Conservation (phyloP, 2,797 vertebrate species). For the Epinephelus coioides region DNA sequence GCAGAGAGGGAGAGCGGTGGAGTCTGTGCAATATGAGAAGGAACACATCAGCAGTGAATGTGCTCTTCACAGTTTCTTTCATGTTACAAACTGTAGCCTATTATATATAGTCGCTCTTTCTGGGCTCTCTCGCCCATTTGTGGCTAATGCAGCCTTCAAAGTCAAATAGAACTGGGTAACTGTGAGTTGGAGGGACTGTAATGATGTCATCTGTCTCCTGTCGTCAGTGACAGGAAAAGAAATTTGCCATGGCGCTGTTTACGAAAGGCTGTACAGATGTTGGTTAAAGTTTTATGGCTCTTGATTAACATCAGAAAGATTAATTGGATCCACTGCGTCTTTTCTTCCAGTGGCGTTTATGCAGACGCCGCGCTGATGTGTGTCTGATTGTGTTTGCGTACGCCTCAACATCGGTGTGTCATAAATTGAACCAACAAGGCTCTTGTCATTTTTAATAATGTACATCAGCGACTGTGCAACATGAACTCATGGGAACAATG, state of each 20-base stretch:
- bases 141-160: constrained; percentile 64
- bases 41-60: constrained; percentile 41
- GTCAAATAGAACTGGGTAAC: constrained; percentile 62
- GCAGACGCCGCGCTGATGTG: constrained; percentile 14
- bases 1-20: constrained; percentile 5
- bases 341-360: constrained; percentile 21
- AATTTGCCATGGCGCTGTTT: constrained; percentile 53
- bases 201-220: constrained; percentile 71
- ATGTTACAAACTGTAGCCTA: constrained; percentile 50
- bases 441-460: constrained; percentile 77
- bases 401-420: constrained; percentile 50
- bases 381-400: constrained; percentile 52
- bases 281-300: constrained; percentile 74
- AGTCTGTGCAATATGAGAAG: constrained; percentile 12
- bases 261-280: constrained; percentile 64
- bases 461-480: constrained; percentile 38
- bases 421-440: constrained; percentile 68
- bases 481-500: constrained; percentile 39
- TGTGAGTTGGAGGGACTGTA: constrained; percentile 51
- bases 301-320: constrained; percentile 64
- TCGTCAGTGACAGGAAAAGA: constrained; percentile 58
- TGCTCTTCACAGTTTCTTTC: constrained; percentile 38
- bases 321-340: constrained; percentile 42
- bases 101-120: constrained; percentile 29
- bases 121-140: constrained; percentile 33